Conservation (phyloP, 2,113 vertebrate species). For the Motacilla alba region DNA sequence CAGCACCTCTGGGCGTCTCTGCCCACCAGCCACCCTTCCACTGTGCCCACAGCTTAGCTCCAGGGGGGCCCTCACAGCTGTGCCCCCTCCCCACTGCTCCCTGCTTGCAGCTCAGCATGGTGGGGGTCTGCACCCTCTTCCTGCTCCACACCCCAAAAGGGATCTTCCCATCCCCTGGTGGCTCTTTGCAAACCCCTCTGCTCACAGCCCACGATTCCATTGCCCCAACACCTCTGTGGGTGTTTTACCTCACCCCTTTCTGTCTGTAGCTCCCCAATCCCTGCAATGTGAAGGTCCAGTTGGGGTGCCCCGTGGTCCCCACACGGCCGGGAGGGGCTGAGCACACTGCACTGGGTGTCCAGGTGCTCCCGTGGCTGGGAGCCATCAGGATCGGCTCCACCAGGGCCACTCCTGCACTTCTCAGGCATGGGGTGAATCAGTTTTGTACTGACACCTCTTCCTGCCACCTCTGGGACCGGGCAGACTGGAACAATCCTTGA, state of each 20-base stretch:
- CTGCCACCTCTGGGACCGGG: background rate
- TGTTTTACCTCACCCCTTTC: background rate
- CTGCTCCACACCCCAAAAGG: background rate
- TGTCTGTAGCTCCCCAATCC: background rate
- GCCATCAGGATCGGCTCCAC: background rate
- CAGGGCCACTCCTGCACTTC: background rate
- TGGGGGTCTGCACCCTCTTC: background rate
- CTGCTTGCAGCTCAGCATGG: background rate
- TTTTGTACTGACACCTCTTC: background rate
- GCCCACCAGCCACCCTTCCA: background rate
- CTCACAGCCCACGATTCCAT: background rate
- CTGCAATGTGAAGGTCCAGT: background rate
- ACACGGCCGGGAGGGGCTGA: background rate
- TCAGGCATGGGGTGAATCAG: background rate
- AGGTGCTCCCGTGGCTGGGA: background rate
- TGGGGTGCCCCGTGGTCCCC: background rate
- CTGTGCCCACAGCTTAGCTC: background rate
- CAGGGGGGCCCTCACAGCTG: background rate
- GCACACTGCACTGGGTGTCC: background rate
- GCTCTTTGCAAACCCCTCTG: background rate
- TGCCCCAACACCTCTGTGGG: fast-evolving
- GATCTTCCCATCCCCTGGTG: background rate
- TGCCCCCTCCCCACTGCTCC: background rate
- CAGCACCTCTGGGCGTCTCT: background rate
- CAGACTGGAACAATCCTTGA: background rate